Evolutionary conservation across 2,888 invertebrate species (phyloP).

Genomic region (Idaea dimidiata): DNA sequence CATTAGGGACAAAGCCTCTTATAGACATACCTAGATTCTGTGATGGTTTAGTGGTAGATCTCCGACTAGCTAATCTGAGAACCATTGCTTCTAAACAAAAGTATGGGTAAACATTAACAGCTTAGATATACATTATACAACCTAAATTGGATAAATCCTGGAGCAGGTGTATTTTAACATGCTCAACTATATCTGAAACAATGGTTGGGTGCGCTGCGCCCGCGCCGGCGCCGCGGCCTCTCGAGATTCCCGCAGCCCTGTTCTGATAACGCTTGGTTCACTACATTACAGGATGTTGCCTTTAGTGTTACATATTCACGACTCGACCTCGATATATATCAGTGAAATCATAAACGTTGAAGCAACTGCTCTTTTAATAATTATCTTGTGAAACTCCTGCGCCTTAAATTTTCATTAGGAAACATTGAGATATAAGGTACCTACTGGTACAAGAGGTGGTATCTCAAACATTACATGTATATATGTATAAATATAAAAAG

Average conservation of each 20-base stretch:
- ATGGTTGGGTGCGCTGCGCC: constrained; percentile 19
- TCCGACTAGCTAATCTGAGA: too few relatives aligned
- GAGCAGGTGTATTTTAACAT: neutral
- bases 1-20: too few relatives aligned
- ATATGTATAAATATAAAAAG: too few relatives aligned
- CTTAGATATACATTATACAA: too few relatives aligned
- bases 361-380: neutral
- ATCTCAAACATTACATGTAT: too few relatives aligned
- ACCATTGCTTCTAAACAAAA: too few relatives aligned
- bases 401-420: neutral
- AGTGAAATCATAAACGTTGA: neutral
- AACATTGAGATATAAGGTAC: too few relatives aligned
- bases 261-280: constrained; percentile 5
- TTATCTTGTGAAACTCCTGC: neutral
- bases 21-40: too few relatives aligned
- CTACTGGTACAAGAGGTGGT: too few relatives aligned
- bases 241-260: constrained; percentile 26
- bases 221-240: constrained; percentile 35
- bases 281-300: constrained; percentile 5
- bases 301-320: neutral
- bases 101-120: too few relatives aligned
- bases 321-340: neutral
- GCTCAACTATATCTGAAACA: neutral
- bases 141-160: neutral
- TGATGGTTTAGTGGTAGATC: too few relatives aligned